Evolutionary conservation across 2,797 vertebrate species (phyloP), one percentile per base, ranked within the genome.

Genomic region (Erpetoichthys calabaricus): DNA sequence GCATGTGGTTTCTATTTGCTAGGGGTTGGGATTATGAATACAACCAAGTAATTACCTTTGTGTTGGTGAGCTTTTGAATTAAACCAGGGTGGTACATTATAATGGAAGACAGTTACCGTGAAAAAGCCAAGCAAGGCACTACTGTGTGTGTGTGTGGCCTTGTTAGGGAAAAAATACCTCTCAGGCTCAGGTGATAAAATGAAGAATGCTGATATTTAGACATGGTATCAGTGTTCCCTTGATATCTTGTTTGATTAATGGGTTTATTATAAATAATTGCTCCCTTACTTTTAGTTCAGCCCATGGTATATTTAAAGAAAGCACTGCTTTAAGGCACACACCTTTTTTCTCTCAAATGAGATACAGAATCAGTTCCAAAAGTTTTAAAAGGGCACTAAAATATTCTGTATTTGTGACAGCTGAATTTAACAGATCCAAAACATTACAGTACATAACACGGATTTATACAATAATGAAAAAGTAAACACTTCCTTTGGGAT

Each of bases 1-100:
- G 86, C 94, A 98, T 97, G 91, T 98, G 92, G 89, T 92, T 96
- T 88, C 91, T 86, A 96, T 97, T 97, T 96, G 79, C 75, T 76
- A 77, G 88, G 84, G 86, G 73, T 78, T 77, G 70, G 72, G 73
- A 66, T 80, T 73, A 63, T 73, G 69, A 6, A 79, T 81, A 70
- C 78, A 80, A 74, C 75, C 71, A 76, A 84, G 79, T 81, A 86
- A 88, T 87, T 84, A 80, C 77, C 80, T 72, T 65, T 45, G 75
- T 64, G 55, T 72, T 79, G 79, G 78, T 78, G 76, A 81, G 73
- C 77, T 73, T 60, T 55, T 80, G 76, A 71, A 77, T 80, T 75
- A 74, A 65, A 61, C 77, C 75, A 68, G 64, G 72, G 76, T 62
- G 57, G 83, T 65, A 67, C 68, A 78, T 62, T 80, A 80, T 80